These are phyloP conservation scores for Leptodactylus fuscus DNA, from an alignment of 2,113 vertebrate genomes.

Conservation along the genomic window DNA sequence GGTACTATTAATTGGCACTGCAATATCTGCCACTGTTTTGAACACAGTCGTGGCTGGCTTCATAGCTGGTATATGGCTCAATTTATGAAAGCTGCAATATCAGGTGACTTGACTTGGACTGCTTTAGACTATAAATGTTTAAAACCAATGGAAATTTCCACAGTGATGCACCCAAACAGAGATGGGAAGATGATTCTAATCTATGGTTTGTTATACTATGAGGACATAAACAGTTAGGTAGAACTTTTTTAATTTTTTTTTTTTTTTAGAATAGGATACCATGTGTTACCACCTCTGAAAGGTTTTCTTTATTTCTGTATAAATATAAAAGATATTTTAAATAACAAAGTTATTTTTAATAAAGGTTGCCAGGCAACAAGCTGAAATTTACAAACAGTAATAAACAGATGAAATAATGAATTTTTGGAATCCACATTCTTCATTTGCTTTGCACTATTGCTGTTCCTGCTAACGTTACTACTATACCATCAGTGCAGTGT, in stretches of 20 bases:
- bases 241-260: background rate
- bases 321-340: constrained; percentile 1
- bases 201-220: background rate
- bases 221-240: background rate
- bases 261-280: too few species aligned
- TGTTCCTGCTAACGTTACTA: background rate
- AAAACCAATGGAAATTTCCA: background rate
- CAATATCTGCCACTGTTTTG: too few species aligned
- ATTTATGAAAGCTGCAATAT: too few species aligned
- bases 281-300: background rate
- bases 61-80: too few species aligned
- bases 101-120: background rate
- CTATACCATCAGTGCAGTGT: too few species aligned
- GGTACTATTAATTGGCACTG: too few species aligned
- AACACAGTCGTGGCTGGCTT: too few species aligned
- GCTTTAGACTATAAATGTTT: background rate
- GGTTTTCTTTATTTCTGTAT: constrained; percentile 9
- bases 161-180: background rate
- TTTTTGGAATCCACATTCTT: background rate
- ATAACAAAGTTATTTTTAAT: constrained; percentile 22
- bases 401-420: background rate
- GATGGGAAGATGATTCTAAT: background rate
- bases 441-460: background rate
- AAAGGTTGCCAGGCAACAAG: background rate
- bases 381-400: background rate